Percentiles rank a stretch among this genome's conserved stretches.
Evolutionary conservation across 2,797 vertebrate genomes (phyloP).

Genomic region (Anguilla pacifica): DNA sequence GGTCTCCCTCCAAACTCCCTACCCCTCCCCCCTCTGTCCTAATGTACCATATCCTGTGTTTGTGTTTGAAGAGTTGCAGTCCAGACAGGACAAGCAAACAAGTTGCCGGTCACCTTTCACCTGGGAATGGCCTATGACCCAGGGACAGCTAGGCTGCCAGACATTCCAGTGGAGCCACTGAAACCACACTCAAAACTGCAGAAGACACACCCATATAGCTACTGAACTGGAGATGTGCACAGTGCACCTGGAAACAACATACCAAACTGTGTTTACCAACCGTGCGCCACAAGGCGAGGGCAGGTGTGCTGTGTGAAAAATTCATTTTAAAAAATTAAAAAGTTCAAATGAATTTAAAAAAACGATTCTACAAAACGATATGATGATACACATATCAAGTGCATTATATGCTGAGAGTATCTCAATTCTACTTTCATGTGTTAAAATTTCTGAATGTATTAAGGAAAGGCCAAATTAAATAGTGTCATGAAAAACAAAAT

Average conservation of each 20-base stretch:
- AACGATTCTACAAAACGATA: background rate
- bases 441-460: background rate
- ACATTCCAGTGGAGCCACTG: background rate
- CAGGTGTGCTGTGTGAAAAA: background rate
- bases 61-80: constrained; percentile 32
- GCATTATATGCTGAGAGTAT: background rate
- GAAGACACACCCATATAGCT: background rate
- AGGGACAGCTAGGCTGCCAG: background rate
- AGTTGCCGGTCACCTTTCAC: constrained; percentile 10
- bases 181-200: background rate
- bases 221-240: background rate
- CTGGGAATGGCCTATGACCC: background rate
- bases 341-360: too few species aligned
- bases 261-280: too few species aligned
- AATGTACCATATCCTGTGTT: constrained; percentile 30
- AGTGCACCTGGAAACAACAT: background rate
- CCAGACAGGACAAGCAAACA: constrained; percentile 19
- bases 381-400: background rate
- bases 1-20: background rate
- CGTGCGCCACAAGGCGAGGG: too few species aligned
- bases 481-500: background rate
- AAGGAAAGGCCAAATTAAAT: background rate
- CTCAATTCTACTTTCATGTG: background rate
- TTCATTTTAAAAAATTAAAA: too few species aligned
- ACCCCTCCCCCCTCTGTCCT: background rate